phyloP scores from a whole-genome alignment of 1,140 invertebrate genomes.

The Zaprionus vittiger region DNA sequence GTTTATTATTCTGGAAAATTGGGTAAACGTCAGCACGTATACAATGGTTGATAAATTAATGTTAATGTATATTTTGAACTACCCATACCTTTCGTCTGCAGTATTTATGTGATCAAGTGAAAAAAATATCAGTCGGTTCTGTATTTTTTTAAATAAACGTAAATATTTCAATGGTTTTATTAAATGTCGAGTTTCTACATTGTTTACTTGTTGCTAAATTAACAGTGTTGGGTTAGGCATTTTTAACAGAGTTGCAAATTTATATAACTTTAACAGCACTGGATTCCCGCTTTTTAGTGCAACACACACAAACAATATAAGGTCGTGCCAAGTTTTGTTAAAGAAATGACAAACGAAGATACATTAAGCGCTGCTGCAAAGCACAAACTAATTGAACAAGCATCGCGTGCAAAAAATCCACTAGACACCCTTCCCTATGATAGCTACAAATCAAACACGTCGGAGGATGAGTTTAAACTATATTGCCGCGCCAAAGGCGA shows the following conservation, averaged over 20 bases:
- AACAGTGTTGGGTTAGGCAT: conserved; percentile 2
- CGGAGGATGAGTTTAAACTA: conserved; percentile 66
- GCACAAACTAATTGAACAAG: conserved; percentile 74
- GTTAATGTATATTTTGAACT: not conserved
- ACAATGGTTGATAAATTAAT: not conserved
- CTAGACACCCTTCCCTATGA: conserved; percentile 58
- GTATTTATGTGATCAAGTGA: not conserved
- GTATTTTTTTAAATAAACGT: not conserved
- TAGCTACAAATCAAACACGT: conserved; percentile 45
- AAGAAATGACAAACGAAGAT: conserved; percentile 62
- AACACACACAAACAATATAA: conserved; percentile 2
- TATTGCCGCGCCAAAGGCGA: conserved; percentile 71
- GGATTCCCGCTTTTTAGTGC: conserved; percentile 41
- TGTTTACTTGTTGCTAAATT: conserved; percentile 25
- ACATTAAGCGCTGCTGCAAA: conserved; percentile 66
- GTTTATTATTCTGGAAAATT: conserved; percentile 4
- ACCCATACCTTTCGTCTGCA: not conserved
- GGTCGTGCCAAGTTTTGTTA: not conserved
- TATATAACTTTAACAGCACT: conserved; percentile 4
- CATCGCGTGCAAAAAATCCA: conserved; percentile 70
- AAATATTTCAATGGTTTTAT: not conserved
- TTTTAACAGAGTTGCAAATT: conserved; percentile 15
- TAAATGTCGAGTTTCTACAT: not conserved
- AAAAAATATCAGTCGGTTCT: not conserved
- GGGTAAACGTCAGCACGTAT: conserved; percentile 45